Base-by-base conservation (phyloP, 2,888 invertebrate species). In the Aphidius colemani region DNA sequence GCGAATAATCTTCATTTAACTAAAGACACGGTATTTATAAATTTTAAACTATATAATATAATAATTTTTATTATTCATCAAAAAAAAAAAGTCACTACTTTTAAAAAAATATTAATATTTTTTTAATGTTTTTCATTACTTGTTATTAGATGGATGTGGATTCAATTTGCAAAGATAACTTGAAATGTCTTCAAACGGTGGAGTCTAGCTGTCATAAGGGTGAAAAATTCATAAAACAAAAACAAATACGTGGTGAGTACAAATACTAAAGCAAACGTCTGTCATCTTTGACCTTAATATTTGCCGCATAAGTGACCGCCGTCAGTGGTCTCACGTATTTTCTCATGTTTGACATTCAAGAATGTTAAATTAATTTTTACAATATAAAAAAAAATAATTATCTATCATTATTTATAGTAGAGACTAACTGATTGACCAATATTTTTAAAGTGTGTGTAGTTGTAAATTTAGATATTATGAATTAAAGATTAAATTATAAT, bases 151-250 rank as follows among this genome's bases (percentile, higher is more conserved):
- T 89, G 82, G 95, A 95, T 85, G 87, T 96, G 77, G 87, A 92
- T 79, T 88, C 90, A 67, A 91, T 92, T 66, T 95, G 95, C 85
- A 90, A 91, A 74, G 93, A 95, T 78, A 94, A 95, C 84, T 89
- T 94, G 77, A 89, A 88, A 78, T 90, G 93, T 76, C 86, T 95
- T 83, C 89, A 89, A 78, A 86, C 89, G 60, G 88, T 92, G 72
- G 87, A 87, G 68, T 83, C 85, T 53, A 83, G 73, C 67, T 76
- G 78, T 68, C 75, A 74, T 69, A 77, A 74, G 65, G 71, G 76
- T 60, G 80, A 80, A 69, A 81, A 79, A 71, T 78, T 78, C 70
- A 69, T 71, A 73, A 81, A 80, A 71, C 81, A 80, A 73, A 81
- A 80, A 71, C 81, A 80, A 75, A 72, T 82, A 67, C 77, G 78